Base-by-base conservation (phyloP, 2,888 invertebrate genomes). In the Syrista parreyssii region DNA sequence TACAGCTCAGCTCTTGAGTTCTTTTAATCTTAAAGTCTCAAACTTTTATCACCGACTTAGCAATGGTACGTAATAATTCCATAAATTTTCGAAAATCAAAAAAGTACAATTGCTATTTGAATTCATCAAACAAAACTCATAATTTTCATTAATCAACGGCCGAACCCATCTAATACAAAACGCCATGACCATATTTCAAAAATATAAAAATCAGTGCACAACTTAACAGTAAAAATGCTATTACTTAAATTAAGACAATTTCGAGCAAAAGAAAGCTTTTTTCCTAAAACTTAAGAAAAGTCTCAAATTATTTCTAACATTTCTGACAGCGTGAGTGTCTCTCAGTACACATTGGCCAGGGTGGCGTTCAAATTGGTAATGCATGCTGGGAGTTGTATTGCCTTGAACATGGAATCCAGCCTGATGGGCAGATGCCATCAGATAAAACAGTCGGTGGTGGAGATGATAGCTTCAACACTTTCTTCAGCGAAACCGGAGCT, bases 301-400 rank as follows among this genome's bases (percentile, higher is more conserved):
- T 40, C 0, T 6, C 4, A 9, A 40, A 55, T 55, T 23, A 55
- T 55, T 23, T 55, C 40, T 55, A 55, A 55, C 40, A 23, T 55
- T 0, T 55, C 15, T 6, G 23, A 55, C 92, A 96, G 96, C 95
- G 96, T 94, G 96, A 96, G 93, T 96, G 96, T 91, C 96, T 96
- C 91, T 96, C 96, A 82, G 95, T 96, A 86, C 96, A 96, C 92
- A 95, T 96, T 90, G 96, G 96, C 78, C 96, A 96, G 91, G 96
- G 96, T 81, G 96, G 96, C 80, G 96, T 96, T 79, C 96, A 96
- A 92, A 96, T 96, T 91, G 96, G 96, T 86, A 96, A 96, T 85
- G 96, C 96, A 72, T 96, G 96, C 91, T 96, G 96, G 96, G 96
- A 96, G 91, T 92, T 96, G 77, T 96, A 96, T 92, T 96, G 96